These are phyloP conservation scores for Enteromius treurensis DNA, from an alignment of 2,797 vertebrate species.

Conservation along the genomic window DNA sequence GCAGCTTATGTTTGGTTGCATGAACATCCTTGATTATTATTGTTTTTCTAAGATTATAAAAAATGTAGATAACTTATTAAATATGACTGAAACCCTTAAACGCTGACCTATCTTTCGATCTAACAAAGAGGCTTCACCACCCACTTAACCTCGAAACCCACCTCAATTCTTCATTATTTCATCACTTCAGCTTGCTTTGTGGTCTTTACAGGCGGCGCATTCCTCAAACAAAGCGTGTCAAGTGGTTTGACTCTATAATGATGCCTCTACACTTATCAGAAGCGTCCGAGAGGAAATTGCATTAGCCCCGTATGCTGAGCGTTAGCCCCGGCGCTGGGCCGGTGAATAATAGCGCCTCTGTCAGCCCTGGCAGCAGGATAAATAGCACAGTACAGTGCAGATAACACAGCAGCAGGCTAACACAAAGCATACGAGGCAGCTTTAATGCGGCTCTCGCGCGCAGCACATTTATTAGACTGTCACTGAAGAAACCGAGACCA, in stretches of 20 bases:
- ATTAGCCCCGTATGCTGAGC: conserved; percentile 50
- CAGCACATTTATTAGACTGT: conserved; percentile 69
- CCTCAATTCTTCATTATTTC: conserved; percentile 11
- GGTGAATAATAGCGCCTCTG: conserved; percentile 78
- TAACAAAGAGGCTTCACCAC: conserved; percentile 33
- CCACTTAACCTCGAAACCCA: conserved; percentile 5
- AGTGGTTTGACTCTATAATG: conserved; percentile 52
- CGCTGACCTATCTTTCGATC: neutral
- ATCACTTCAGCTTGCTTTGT: conserved; percentile 4
- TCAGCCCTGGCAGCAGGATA: conserved; percentile 76
- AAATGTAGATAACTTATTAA: neutral
- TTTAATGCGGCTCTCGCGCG: conserved; percentile 57
- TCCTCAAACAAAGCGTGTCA: conserved; percentile 51
- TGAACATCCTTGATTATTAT: neutral
- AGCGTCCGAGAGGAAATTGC: conserved; percentile 49
- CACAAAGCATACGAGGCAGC: conserved; percentile 65
- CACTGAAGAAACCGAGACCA: conserved; percentile 42
- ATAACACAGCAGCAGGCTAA: conserved; percentile 71
- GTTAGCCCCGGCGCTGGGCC: conserved; percentile 64
- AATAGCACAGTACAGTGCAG: conserved; percentile 74
- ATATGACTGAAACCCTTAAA: neutral
- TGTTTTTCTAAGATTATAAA: no score
- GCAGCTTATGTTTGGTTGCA: neutral
- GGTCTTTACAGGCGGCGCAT: conserved; percentile 46
- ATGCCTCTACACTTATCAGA: conserved; percentile 56